phyloP scores from a whole-genome alignment of 1,140 invertebrate species.

The Schmidtea mediterranea region DNA sequence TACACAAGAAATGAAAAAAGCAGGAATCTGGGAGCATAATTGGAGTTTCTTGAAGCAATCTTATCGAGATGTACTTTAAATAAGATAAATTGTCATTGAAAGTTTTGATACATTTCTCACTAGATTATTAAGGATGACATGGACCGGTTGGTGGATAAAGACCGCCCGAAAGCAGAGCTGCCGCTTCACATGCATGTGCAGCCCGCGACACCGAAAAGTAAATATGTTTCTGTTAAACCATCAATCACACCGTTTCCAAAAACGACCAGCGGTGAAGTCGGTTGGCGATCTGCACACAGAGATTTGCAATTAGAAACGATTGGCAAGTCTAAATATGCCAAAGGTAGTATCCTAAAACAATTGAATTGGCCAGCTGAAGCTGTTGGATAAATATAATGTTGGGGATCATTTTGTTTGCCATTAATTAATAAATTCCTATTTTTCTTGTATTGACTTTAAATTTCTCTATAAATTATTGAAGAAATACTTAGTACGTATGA shows the following conservation, averaged over 20 bases:
- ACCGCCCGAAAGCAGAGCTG: not conserved
- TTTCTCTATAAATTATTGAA: too few relatives aligned
- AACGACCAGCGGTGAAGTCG: conserved; percentile 18
- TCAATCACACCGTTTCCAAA: conserved; percentile 17
- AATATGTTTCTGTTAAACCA: conserved; percentile 18
- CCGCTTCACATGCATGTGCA: conserved; percentile 9
- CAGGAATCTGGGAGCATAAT: conserved; percentile 5
- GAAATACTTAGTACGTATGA: too few relatives aligned
- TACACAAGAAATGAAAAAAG: conserved; percentile 6
- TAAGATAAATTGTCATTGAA: not conserved
- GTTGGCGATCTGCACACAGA: conserved; percentile 16
- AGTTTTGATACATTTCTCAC: not conserved
- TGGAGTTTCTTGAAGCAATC: conserved; percentile 7
- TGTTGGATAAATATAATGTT: conserved; percentile 11
- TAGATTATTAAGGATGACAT: conserved; percentile 8
- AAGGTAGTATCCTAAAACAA: conserved; percentile 19
- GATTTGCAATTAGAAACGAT: conserved; percentile 16
- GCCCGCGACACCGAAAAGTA: conserved; percentile 18
- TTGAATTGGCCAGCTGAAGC: conserved; percentile 23
- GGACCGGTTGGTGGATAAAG: not conserved
- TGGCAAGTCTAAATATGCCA: conserved; percentile 17
- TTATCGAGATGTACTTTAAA: conserved; percentile 6
- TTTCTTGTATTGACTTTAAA: too few relatives aligned
- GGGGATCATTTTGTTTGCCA: too few relatives aligned
- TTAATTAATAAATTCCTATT: too few relatives aligned